These are phyloP conservation scores for Hypanus sabinus DNA, from an alignment of 2,113 vertebrate genomes.

Conservation along the genomic window DNA sequence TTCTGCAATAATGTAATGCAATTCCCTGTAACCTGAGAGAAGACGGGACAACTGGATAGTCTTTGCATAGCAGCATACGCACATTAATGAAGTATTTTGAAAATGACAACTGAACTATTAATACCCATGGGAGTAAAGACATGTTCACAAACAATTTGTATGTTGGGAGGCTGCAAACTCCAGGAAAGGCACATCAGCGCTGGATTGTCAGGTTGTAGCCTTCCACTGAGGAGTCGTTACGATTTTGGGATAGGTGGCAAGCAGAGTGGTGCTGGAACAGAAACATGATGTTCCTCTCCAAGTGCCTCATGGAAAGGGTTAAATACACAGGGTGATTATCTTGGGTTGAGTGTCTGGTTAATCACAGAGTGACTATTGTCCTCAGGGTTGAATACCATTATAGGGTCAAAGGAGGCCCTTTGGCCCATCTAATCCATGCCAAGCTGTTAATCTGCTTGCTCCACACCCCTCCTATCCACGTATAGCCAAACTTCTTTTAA, in stretches of 20 bases:
- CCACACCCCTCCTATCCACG: too few relatives aligned
- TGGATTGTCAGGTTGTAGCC: background rate
- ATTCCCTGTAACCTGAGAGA: background rate
- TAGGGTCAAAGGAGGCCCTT: too few relatives aligned
- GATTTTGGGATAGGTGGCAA: background rate
- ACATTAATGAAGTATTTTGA: background rate
- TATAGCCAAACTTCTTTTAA: too few relatives aligned
- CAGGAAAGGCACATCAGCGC: background rate
- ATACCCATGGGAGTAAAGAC: background rate
- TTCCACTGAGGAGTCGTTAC: background rate
- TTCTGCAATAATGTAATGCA: too few relatives aligned
- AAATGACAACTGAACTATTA: background rate
- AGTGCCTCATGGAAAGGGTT: background rate
- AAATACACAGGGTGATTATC: background rate
- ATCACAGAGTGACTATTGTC: background rate
- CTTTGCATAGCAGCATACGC: background rate
- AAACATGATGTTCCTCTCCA: too few relatives aligned
- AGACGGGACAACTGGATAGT: background rate
- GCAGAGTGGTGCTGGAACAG: background rate
- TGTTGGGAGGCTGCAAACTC: background rate
- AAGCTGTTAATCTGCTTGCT: too few relatives aligned
- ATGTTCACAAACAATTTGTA: background rate
- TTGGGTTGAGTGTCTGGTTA: background rate
- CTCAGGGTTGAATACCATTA: too few relatives aligned
- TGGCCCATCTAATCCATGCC: too few relatives aligned